Base-by-base conservation (phyloP, 2,797 vertebrate genomes). In the Sebastes diploproa region DNA sequence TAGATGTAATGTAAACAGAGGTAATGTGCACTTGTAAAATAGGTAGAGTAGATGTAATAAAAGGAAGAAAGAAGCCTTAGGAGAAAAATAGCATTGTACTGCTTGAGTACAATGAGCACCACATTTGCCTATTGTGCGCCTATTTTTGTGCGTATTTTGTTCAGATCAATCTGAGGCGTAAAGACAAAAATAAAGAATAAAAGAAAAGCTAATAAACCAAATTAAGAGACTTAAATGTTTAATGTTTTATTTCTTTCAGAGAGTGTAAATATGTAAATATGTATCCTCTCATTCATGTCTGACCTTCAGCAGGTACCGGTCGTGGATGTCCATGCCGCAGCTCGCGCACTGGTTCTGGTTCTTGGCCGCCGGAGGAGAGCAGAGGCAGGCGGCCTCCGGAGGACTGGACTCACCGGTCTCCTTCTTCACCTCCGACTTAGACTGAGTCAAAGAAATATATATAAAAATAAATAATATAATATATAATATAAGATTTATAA, bases 311-410 rank as follows among this genome's bases (percentile, higher is more conserved):
- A 98, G 95, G 92, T 98, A 98, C 8, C 97, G 94, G 94, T 98
- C 97, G 7, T 97, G 93, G 93, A 98, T 98, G 90, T 97, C 97
- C 82, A 97, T 96, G 30, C 97, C 98, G 89, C 98, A 98, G 93
- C 96, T 98, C 86, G 97, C 97, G 90, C 98, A 99, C 94, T 97
- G 96, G 94, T 98, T 98, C 94, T 97, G 96, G 94, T 98, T 98
- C 93, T 97, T 97, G 89, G 95, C 81, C 93, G 95, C 95, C n/a
- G 96, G 95, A 73, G 97, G 97, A 52, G 97, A 98, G 92, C 97
- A 97, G 80, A 97, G 96, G 12, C 97, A 98, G 5, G 97, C 96
- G 14, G 97, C 97, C 91, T 97, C 97, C 38, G 96, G 94, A 1
- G 97, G 96, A 80, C 97, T 97, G 90, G 94, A 95, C 71, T 94